Base-by-base conservation (phyloP, 1,140 invertebrate genomes). In the Drosophila insularis region DNA sequence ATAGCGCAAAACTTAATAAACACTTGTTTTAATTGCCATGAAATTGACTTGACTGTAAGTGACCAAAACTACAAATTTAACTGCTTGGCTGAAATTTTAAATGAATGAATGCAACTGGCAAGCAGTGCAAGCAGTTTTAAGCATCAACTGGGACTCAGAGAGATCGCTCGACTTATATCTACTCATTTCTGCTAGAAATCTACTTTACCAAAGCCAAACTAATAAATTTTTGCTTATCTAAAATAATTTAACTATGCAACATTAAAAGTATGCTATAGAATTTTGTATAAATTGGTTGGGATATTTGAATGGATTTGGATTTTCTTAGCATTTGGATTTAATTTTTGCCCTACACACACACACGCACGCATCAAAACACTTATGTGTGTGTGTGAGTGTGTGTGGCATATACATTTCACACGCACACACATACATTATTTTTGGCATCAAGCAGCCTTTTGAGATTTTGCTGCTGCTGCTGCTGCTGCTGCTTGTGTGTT, bases 361-460 rank as follows among this genome's bases (percentile, higher is more conserved):
- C 43, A 50, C 4, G 10, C 8, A 21, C 10, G 6, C 14, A 43
- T 5, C 23, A 3, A 23, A 23, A 23, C 23, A 23, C 23, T 23
- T 14, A 40, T 40, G 13, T 14, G n/a, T 14, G 13, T 19, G 17
- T 35, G 7, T 53, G 14, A 7, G n/a, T 14, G 13, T 19, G 17
- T 35, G 7, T 53, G 14, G 10, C 3, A 19, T 50, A 50, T 43
- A 43, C 43, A 59, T 27, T 27, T 27, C 56, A 61, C 46, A 43
- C 50, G 10, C 43, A 50, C 43, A 21, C 19, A 37, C 69, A 65
- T 65, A 79, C 70, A 78, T 81, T 81, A 81, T 81, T 81, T 81
- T 81, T 81, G 79, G 79, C 79, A 81, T 81, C 79, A 81, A 70
- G 79, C 74, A 67, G 74, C 73, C 54, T 40, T 40, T 39, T 54